Base-by-base conservation (phyloP, 2,888 invertebrate species). In the Rhynchonema sp. region DNA sequence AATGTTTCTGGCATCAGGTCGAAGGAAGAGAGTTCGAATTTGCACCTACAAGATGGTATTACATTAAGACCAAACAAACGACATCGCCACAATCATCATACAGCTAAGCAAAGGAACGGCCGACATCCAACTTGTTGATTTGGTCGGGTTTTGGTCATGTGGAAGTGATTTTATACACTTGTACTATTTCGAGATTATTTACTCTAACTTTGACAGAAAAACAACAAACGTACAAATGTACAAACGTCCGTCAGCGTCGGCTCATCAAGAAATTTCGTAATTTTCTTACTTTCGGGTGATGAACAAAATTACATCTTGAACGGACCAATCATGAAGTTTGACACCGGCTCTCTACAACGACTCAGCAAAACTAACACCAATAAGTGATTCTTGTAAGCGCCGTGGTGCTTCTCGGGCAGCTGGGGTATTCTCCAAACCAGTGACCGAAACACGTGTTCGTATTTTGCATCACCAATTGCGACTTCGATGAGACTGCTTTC, bases 401-500 rank as follows among this genome's bases (percentile, higher is more conserved):
- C 96, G 81, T 98, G 94, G 65, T 96, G 94, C 77, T 96, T 91
- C 76, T 96, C 96, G 60, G 98, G 98, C 69, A 99, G 80, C 59
- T 94, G 80, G 13, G 91, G 86, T 80, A 98, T 94, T 67, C 98
- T 81, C 98, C 98, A 98, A 30, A 99, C 96, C 68, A 98, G 87
- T 61, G 94, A 84, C 38, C 71, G 66, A 78, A 92, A 92, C 73
- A 94, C 89, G 78, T 96, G 94, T 77, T 98, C 96, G 77, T 98
- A 98, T 78, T 98, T 98, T 61, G 98, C 96, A 74, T 88, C 71
- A 29, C 56, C 92, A 0, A 90, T 90, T 20, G 94, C 92, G 9
- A 89, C 89, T 76, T 92, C 92, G 74, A 94, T 91, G 29, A 92
- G 79, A 57, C 89, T 88, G 69, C 87, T 85, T 73, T 90, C 89